These are phyloP conservation scores for Chrysolina haemoptera DNA, from an alignment of 2,888 invertebrate species.

Conservation along the genomic window DNA sequence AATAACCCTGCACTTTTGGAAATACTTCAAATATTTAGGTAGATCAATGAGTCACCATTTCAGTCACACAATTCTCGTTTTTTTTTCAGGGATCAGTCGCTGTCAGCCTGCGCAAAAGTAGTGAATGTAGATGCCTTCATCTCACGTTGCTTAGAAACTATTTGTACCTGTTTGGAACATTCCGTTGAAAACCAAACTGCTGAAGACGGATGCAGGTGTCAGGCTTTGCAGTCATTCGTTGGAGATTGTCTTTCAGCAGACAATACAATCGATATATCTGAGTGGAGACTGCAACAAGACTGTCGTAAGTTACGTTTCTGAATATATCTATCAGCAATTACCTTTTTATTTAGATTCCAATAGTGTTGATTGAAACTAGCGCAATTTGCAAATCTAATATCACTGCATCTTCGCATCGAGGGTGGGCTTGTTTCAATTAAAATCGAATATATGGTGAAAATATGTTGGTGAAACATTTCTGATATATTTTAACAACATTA, in stretches of 20 bases:
- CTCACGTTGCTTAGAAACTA: constrained; percentile 81
- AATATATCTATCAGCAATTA: not conserved
- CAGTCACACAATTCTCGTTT: too few relatives aligned
- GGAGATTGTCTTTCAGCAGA: constrained; percentile 81
- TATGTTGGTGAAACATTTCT: too few relatives aligned
- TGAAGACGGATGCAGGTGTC: constrained; percentile 77
- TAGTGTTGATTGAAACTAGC: too few relatives aligned
- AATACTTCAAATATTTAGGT: too few relatives aligned
- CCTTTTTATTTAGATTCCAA: too few relatives aligned
- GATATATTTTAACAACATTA: too few relatives aligned
- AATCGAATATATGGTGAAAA: too few relatives aligned
- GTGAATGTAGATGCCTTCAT: constrained; percentile 80
- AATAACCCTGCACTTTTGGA: too few relatives aligned
- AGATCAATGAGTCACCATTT: too few relatives aligned
- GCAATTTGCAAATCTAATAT: too few relatives aligned
- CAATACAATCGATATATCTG: constrained; percentile 76
- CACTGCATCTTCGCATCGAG: too few relatives aligned
- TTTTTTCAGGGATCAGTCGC: constrained; percentile 72
- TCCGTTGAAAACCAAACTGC: constrained; percentile 65
- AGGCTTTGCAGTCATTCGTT: constrained; percentile 79
- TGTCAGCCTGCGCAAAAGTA: constrained; percentile 76
- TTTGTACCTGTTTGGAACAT: constrained; percentile 80
- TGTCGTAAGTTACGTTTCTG: constrained; percentile 74
- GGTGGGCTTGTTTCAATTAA: too few relatives aligned
- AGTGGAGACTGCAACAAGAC: constrained; percentile 81